A percentile compares a stretch with the other conserved stretches of the same genome.
Evolutionary conservation across 2,888 invertebrate genomes (phyloP).

Genomic region (Anodontia alba): DNA sequence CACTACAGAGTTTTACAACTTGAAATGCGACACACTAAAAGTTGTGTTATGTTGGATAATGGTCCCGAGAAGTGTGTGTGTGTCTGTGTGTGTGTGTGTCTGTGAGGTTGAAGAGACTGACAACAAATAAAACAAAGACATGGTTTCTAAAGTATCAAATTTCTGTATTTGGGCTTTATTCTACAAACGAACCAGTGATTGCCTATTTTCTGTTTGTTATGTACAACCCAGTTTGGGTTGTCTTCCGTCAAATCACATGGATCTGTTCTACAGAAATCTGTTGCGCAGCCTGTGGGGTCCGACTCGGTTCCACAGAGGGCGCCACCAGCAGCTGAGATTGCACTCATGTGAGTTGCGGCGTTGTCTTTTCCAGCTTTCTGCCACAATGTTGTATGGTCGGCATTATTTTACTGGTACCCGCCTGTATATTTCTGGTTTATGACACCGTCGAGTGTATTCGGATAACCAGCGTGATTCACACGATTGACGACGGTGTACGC

Average conservation of each 20-base stretch:
- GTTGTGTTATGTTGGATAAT: no score
- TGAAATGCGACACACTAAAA: no score
- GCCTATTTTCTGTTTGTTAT: conserved; percentile 35
- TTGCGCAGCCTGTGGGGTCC: neutral
- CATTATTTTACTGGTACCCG: neutral
- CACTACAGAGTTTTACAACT: no score
- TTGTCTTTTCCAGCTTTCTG: neutral
- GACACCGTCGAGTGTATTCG: conserved; percentile 34
- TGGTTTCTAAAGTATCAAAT: no score
- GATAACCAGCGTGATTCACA: conserved; percentile 37
- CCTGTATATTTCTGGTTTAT: conserved; percentile 23
- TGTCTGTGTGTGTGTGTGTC: no score
- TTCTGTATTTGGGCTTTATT: neutral
- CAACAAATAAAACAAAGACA: no score
- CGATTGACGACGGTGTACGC: conserved; percentile 53
- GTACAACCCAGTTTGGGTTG: neutral
- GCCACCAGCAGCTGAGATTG: neutral
- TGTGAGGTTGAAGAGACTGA: no score
- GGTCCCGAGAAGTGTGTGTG: no score
- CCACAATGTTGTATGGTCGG: neutral
- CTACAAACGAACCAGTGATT: conserved; percentile 43
- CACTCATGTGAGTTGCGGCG: neutral
- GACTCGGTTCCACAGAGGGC: neutral
- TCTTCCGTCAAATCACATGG: neutral
- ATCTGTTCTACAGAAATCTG: neutral